Conservation (phyloP, 2,888 invertebrate species). For the Epinotia nisella region DNA sequence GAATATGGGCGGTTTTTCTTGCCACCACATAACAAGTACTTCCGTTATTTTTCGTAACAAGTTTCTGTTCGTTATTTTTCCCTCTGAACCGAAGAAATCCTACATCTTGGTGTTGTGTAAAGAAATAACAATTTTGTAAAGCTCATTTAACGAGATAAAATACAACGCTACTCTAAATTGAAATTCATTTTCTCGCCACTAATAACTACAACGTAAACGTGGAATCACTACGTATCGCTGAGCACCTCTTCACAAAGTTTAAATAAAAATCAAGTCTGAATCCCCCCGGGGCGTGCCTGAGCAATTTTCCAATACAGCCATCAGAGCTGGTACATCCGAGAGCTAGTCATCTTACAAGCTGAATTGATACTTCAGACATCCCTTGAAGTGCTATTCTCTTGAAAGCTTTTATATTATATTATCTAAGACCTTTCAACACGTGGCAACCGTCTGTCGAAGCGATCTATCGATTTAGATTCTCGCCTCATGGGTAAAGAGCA, state of each 20-base stretch:
- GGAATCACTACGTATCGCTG: constrained; percentile 39
- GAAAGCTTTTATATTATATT: constrained; percentile 83
- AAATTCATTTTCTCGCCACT: constrained; percentile 30
- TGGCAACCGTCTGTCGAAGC: constrained; percentile 72
- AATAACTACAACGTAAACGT: constrained; percentile 41
- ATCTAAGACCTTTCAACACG: constrained; percentile 84
- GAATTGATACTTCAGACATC: constrained; percentile 74
- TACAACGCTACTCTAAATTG: constrained; percentile 20
- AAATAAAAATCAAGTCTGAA: constrained; percentile 44
- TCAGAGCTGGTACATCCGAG: constrained; percentile 44
- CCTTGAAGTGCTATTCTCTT: constrained; percentile 80
- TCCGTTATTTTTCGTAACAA: not conserved
- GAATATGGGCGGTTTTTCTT: constrained; percentile 3
- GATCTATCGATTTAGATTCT: constrained; percentile 44
- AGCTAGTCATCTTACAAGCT: constrained; percentile 59
- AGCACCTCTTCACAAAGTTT: constrained; percentile 42
- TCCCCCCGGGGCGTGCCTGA: constrained; percentile 40
- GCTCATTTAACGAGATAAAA: constrained; percentile 23
- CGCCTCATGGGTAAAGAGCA: constrained; percentile 66
- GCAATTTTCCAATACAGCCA: constrained; percentile 45
- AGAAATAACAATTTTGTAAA: constrained; percentile 26
- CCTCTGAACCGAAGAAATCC: not conserved
- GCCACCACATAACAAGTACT: not conserved
- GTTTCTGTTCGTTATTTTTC: constrained; percentile 4
- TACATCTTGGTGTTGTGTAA: not conserved